phyloP scores from a whole-genome alignment of 1,140 invertebrate species.

The Rhagoletis pomonella region DNA sequence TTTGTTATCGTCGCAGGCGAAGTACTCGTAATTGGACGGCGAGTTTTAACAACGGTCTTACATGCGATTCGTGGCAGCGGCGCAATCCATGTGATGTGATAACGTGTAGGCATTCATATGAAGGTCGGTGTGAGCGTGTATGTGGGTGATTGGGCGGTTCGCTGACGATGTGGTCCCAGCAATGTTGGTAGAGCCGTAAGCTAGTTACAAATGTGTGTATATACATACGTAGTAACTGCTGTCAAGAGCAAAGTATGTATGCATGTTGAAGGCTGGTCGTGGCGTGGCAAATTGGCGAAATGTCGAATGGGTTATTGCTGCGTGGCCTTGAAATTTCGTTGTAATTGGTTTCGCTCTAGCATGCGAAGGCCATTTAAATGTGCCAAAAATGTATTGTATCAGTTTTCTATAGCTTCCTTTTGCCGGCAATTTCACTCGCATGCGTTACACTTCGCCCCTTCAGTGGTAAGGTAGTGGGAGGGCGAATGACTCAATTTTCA shows the following conservation, averaged over 20 bases:
- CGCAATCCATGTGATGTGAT: background rate
- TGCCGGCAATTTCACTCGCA: background rate
- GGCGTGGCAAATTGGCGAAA: slow-evolving; percentile 28
- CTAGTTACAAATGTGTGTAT: too few relatives aligned
- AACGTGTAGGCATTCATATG: background rate
- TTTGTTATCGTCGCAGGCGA: background rate
- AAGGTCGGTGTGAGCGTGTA: background rate
- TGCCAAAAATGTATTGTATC: slow-evolving; percentile 38
- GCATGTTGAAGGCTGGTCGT: background rate
- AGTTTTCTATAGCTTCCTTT: background rate
- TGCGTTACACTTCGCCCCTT: background rate
- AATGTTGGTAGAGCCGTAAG: too few relatives aligned
- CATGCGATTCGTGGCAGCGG: background rate
- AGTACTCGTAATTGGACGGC: slow-evolving; percentile 13
- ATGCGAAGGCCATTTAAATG: slow-evolving; percentile 50
- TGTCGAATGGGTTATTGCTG: slow-evolving; percentile 26
- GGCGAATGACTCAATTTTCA: background rate
- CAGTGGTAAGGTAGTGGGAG: too few relatives aligned
- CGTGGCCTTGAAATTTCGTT: slow-evolving; percentile 47
- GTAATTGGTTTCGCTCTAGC: slow-evolving; percentile 35
- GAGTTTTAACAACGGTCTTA: background rate
- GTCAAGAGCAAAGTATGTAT: background rate
- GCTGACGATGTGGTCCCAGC: background rate
- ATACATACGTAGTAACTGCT: too few relatives aligned
- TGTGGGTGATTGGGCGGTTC: background rate